These are phyloP conservation scores for Salvelinus alpinus DNA, from an alignment of 2,113 vertebrate species.

Conservation along the genomic window DNA sequence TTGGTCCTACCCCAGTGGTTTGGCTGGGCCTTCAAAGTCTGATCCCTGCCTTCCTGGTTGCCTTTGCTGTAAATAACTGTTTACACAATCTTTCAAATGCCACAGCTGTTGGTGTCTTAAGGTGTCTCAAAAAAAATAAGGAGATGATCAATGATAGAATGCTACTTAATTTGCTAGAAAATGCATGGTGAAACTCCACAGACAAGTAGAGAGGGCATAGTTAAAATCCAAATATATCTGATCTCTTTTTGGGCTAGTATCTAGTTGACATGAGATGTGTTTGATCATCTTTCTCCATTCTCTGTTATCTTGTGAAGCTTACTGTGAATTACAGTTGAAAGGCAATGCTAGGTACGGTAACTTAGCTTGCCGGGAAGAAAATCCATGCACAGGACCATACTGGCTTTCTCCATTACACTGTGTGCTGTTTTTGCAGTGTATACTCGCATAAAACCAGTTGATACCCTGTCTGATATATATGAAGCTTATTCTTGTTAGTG, in stretches of 20 bases:
- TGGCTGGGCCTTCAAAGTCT: constrained; percentile 42
- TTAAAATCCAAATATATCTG: no score
- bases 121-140: constrained; percentile 57
- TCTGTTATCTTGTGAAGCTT: no score
- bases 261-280: no score
- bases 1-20: not conserved
- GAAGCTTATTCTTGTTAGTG: constrained; percentile 1
- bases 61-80: constrained; percentile 66
- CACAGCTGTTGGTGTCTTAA: constrained; percentile 69
- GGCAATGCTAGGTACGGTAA: no score
- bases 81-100: constrained; percentile 58
- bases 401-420: no score
- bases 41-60: constrained; percentile 14
- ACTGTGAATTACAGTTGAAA: no score
- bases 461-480: not conserved
- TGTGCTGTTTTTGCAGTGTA: no score
- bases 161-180: constrained; percentile 4
- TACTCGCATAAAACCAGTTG: not conserved
- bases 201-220: not conserved
- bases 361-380: no score
- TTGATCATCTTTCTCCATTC: no score
- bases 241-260: no score
- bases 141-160: constrained; percentile 46
- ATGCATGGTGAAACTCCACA: not conserved
- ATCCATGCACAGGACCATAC: no score